phyloP scores from a whole-genome alignment of 2,113 vertebrate genomes.

The Heterochromis multidens region DNA sequence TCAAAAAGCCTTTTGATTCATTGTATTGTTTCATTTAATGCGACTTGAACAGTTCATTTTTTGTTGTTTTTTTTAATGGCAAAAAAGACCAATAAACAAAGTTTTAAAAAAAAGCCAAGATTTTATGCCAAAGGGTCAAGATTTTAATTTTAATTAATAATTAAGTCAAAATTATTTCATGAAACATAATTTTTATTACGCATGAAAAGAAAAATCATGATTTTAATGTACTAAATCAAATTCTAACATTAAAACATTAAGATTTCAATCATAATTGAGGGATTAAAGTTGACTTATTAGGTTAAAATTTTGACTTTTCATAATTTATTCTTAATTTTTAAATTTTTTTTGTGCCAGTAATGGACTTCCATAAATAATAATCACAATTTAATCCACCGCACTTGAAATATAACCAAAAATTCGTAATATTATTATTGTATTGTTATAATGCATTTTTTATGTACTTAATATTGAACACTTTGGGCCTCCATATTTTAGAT shows the following conservation, averaged over 20 bases:
- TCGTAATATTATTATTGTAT: background rate
- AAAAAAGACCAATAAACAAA: background rate
- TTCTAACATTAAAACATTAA: no score
- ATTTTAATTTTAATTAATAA: no score
- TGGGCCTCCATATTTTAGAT: background rate
- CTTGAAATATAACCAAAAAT: background rate
- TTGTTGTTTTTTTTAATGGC: background rate
- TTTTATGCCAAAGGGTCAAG: no score
- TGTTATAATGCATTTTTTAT: background rate
- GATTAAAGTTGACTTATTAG: no score
- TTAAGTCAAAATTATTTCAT: no score
- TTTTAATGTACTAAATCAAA: no score
- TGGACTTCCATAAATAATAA: background rate
- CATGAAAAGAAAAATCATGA: no score
- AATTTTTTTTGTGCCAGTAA: background rate
- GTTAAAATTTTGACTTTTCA: no score
- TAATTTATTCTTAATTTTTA: no score
- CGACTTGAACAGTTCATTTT: background rate
- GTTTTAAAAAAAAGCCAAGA: no score
- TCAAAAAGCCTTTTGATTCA: background rate
- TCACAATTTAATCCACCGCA: background rate
- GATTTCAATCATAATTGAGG: no score
- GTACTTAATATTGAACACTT: background rate
- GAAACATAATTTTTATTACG: no score
- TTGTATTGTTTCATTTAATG: background rate